phyloP scores from a whole-genome alignment of 2,113 vertebrate genomes.

The Eurypyga helias region DNA sequence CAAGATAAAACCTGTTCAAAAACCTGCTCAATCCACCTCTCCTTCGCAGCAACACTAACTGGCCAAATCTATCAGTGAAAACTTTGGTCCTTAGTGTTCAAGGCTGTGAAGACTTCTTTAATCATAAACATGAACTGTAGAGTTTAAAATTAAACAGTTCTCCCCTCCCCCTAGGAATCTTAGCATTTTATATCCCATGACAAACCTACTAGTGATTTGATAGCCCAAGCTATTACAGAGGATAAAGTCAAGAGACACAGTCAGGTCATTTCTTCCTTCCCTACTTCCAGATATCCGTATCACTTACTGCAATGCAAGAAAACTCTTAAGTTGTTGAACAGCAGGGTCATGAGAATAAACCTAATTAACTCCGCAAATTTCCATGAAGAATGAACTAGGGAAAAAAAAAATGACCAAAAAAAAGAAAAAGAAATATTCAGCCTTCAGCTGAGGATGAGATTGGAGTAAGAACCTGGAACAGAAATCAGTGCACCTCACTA shows the following conservation, averaged over 20 bases:
- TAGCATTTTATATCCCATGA: not conserved
- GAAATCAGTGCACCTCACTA: not conserved
- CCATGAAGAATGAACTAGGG: not conserved
- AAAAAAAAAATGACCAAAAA: not conserved
- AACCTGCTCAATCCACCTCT: not conserved
- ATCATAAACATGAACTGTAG: not conserved
- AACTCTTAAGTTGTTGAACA: conserved; percentile 1
- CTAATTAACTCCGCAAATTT: conserved; percentile 10
- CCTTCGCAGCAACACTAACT: not conserved
- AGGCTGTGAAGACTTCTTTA: not conserved
- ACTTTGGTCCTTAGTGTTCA: not conserved
- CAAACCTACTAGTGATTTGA: not conserved
- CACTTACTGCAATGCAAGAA: not conserved
- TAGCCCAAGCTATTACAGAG: not conserved
- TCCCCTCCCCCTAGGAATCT: not conserved
- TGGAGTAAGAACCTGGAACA: not conserved
- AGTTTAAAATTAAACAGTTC: not conserved
- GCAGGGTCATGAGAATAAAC: not conserved
- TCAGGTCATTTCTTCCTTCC: conserved; percentile 6
- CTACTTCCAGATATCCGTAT: not conserved
- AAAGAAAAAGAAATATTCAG: not conserved
- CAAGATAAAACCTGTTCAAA: not conserved
- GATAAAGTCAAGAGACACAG: conserved; percentile 3
- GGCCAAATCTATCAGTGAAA: not conserved
- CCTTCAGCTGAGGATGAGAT: not conserved